Evolutionary conservation across 2,797 vertebrate genomes (phyloP).

Genomic region (Phoebastria nigripes): DNA sequence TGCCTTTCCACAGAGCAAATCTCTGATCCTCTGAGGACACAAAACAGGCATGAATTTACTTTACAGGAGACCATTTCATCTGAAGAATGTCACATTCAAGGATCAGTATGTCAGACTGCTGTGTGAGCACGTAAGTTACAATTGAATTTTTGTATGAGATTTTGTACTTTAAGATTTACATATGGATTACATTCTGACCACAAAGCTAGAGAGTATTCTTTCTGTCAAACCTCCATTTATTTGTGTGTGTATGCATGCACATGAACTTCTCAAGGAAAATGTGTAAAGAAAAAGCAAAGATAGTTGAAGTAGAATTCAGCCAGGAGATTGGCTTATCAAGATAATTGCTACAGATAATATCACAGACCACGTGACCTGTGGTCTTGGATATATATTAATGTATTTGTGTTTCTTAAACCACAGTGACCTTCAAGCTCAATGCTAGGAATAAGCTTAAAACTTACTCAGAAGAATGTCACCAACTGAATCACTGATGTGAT

Average conservation of each 20-base stretch:
- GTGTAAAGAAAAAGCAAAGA: not conserved
- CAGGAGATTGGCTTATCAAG: not conserved
- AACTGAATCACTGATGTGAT: not conserved
- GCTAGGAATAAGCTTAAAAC: not conserved
- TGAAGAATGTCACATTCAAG: not conserved
- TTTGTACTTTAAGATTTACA: not conserved
- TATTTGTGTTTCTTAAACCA: not conserved
- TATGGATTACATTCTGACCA: not conserved
- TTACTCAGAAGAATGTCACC: not conserved
- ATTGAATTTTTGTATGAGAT: not conserved
- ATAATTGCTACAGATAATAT: not conserved
- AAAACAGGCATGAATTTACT: not conserved
- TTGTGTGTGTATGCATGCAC: not conserved
- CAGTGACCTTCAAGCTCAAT: not conserved
- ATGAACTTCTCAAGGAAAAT: not conserved
- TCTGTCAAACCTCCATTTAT: not conserved
- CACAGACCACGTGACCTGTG: not conserved
- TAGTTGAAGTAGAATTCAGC: not conserved
- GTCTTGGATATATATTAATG: not conserved
- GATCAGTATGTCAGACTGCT: not conserved
- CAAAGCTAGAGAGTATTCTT: not conserved
- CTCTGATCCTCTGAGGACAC: not conserved
- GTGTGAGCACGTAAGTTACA: not conserved
- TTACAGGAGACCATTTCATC: not conserved
- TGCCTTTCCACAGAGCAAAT: not conserved